Evolutionary conservation across 92 coral and sea anemone genomes (phyloP), one percentile per base, ranked within the genome.

Genomic region (Phenganax marumi): DNA sequence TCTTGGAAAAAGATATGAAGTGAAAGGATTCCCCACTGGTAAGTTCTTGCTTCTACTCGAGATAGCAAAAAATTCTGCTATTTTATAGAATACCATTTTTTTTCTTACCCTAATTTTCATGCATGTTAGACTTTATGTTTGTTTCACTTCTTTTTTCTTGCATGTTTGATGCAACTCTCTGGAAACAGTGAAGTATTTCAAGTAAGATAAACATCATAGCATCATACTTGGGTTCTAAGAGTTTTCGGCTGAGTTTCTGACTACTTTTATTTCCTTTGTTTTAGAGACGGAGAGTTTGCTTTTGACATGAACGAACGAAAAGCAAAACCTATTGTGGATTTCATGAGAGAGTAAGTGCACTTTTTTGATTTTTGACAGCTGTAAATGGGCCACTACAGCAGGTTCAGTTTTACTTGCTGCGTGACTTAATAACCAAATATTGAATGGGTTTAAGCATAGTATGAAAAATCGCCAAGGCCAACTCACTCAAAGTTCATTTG

Each of bases 1-100:
- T 46, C 16, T 91, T 33, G 98, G 93, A 47, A 90, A 95, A 79
- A 84, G 87, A 65, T 95, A 80, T 82, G 91, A 95, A 74, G 88
- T 95, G 33, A 92, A 95, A 66, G 98, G 98, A 39, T 95, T 85
- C 52, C 98, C 98, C 57, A 89, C 98, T 75, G 98, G 98, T 95
- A 75, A 19, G 73, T 17, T 43, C 26, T 2, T 8, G 3, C 3
- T 33, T 5, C 43, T 33, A 33, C 43, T 33, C 43, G 43, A 33
- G 5, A 33, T 33, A 33, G 3, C 43, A 33, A 33, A 33, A 33
- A 33, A 33, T 33, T 33, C 43, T 56, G 17, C 17, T 11, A 56
- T 56, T 14, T 56, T 14, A 7, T 14, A 14, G 8, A 58, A 8
- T 18, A 8, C 21, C 14, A 58, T 58, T 58, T 49, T 13, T 2